Percentiles rank a stretch among this genome's conserved stretches.
Evolutionary conservation across 1,140 invertebrate genomes (phyloP).

Genomic region (Pseudoatta argentina): DNA sequence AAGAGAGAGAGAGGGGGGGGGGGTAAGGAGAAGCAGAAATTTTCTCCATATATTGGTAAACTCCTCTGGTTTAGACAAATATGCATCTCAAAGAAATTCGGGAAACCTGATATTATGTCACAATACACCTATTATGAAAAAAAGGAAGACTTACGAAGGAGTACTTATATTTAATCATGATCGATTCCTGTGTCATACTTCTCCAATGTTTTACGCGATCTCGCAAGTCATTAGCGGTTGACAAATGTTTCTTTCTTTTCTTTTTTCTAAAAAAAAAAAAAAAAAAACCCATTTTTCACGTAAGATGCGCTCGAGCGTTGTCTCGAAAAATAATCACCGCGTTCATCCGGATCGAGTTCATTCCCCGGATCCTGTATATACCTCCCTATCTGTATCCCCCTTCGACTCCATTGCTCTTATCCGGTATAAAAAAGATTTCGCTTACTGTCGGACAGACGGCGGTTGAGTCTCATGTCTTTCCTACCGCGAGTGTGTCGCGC

Average conservation of each 20-base stretch:
- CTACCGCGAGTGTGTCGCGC: slow-evolving; percentile 74
- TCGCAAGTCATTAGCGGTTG: not conserved
- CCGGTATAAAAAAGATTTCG: slow-evolving; percentile 82
- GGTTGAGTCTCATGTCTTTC: slow-evolving; percentile 68
- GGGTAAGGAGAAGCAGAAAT: not conserved
- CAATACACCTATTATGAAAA: not conserved
- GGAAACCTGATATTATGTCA: not conserved
- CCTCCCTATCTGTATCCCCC: not conserved
- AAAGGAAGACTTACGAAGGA: not conserved
- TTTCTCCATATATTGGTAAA: not conserved
- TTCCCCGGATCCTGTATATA: slow-evolving; percentile 11
- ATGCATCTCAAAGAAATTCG: slow-evolving; percentile 4
- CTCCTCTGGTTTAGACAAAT: not conserved
- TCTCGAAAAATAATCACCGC: slow-evolving; percentile 49
- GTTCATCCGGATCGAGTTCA: slow-evolving; percentile 47
- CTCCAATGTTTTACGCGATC: slow-evolving; percentile 13
- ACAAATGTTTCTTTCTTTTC: not conserved
- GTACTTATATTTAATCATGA: slow-evolving; percentile 23
- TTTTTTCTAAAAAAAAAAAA: not conserved
- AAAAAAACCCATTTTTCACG: slow-evolving; percentile 4
- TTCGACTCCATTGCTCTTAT: slow-evolving; percentile 76
- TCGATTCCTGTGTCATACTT: not conserved
- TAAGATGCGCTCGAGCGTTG: not conserved
- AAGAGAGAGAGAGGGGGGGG: not conserved
- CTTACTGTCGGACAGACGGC: slow-evolving; percentile 74